Conservation (phyloP, 2,797 vertebrate species). For the Enteromius thamalakanensis region DNA sequence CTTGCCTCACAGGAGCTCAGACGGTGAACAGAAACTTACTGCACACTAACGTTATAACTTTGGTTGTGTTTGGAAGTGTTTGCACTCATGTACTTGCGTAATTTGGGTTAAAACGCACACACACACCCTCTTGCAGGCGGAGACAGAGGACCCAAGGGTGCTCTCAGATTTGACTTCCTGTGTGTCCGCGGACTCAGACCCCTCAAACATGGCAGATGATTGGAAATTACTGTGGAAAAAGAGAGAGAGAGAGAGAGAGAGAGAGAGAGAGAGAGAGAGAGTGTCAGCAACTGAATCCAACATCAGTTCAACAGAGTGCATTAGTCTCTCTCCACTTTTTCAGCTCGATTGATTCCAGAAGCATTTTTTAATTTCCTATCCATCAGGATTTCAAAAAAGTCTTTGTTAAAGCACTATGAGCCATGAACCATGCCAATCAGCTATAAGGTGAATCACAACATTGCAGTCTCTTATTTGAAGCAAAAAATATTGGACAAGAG, state of each 20-base stretch:
- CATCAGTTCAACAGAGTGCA: neutral
- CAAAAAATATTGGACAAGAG: neutral
- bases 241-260: neutral
- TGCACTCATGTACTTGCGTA: neutral
- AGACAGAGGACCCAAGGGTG: constrained; percentile 82
- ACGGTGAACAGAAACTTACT: constrained; percentile 1
- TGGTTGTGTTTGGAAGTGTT: neutral
- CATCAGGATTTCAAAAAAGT: too few species aligned
- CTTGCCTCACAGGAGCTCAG: neutral
- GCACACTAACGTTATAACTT: neutral
- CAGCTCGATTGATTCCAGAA: neutral
- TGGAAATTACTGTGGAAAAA: constrained; percentile 82
- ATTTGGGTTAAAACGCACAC: neutral
- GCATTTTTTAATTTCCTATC: neutral
- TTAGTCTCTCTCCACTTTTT: neutral
- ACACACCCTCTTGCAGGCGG: constrained; percentile 88
- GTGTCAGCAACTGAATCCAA: constrained; percentile 4
- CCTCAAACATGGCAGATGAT: constrained; percentile 85
- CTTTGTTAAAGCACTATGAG: too few species aligned
- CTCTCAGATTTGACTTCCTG: constrained; percentile 76
- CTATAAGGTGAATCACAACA: neutral
- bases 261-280: constrained; percentile 22
- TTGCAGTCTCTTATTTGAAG: neutral
- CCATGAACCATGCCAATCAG: neutral
- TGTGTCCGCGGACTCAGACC: constrained; percentile 73